A percentile compares a stretch with the other conserved stretches of the same genome.
Evolutionary conservation across 2,113 vertebrate genomes (phyloP).

Genomic region (Boleophthalmus pectinirostris): DNA sequence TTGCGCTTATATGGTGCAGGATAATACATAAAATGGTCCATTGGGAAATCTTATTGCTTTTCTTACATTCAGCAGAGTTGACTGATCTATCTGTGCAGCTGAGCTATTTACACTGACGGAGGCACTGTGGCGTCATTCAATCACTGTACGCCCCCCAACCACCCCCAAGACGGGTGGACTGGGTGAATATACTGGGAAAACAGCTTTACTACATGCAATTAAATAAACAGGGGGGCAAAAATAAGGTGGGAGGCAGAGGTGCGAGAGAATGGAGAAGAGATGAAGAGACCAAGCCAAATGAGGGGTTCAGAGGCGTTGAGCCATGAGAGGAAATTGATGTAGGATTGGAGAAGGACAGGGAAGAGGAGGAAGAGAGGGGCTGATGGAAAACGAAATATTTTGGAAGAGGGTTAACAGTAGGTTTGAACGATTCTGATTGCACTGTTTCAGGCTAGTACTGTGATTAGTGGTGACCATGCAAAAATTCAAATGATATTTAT

Average conservation of each 20-base stretch:
- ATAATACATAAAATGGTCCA: slow-evolving; percentile 24
- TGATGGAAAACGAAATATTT: slow-evolving; percentile 42
- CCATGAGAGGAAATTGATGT: slow-evolving; percentile 38
- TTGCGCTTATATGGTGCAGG: background rate
- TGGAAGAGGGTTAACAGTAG: slow-evolving; percentile 41
- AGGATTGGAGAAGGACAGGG: slow-evolving; percentile 25
- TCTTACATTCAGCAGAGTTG: slow-evolving; percentile 42
- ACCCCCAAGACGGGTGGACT: slow-evolving; percentile 40
- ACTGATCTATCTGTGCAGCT: slow-evolving; percentile 52
- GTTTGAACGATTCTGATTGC: background rate
- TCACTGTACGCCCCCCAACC: slow-evolving; percentile 46
- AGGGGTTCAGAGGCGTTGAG: slow-evolving; percentile 12
- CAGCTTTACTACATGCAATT: slow-evolving; percentile 27
- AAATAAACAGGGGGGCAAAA: slow-evolving; percentile 24
- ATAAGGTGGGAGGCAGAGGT: slow-evolving; percentile 16
- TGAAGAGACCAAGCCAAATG: slow-evolving; percentile 36
- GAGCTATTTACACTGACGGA: slow-evolving; percentile 54
- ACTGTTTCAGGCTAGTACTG: background rate
- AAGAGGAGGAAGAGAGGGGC: slow-evolving; percentile 10
- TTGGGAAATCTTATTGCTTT: slow-evolving; percentile 28
- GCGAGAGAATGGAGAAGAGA: slow-evolving; percentile 23
- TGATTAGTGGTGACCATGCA: background rate
- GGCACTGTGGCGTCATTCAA: slow-evolving; percentile 57
- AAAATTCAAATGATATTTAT: too few relatives aligned
- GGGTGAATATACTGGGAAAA: slow-evolving; percentile 38